Evolutionary conservation across 2,888 invertebrate genomes (phyloP), one percentile per base, ranked within the genome.

Genomic region (Lepas anatifera): DNA sequence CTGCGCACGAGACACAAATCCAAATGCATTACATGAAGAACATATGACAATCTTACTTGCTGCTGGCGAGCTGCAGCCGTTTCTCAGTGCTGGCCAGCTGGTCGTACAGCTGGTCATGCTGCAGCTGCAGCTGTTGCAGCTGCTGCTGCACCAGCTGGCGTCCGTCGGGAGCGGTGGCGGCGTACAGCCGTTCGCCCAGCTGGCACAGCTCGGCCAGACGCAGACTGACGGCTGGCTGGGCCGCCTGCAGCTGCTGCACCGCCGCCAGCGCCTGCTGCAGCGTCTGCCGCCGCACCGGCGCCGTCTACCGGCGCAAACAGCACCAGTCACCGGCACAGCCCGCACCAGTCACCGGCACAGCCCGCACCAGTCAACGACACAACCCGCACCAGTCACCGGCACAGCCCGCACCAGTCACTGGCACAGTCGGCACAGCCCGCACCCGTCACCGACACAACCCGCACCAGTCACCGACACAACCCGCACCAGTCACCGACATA

Each of bases 101-200:
- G 76, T 94, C 94, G 76, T 88, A 93, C 0, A 94, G 80, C 66
- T 86, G 84, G 75, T 95, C 94, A 73, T 94, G 85, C 0, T 89
- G 87, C 77, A 89, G 87, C 77, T 92, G 91, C 41, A 94, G 84
- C 76, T 93, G 91, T 77, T 92, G 87, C 29, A 95, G 79, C 78
- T 95, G 92, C 72, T 86, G 86, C 73, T 90, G 87, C 72, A 95
- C 88, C 1, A 88, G 85, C 78, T 95, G 95, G 75, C 92, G 85
- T 0, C 95, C 95, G 76, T 94, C 93, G 2, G 87, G 84, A 3
- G 93, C 90, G 0, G 95, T 95, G 0, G 89, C 89, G 2, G 90
- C 85, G 78, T 92, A 94, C 46, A 93, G 81, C 77, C 91, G 92
- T 78, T 95, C 95, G 32, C 95, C 95, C 69, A 89, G 80, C 78